These are phyloP conservation scores for Triplophysa rosa DNA, from an alignment of 2,113 vertebrate genomes.

Conservation along the genomic window DNA sequence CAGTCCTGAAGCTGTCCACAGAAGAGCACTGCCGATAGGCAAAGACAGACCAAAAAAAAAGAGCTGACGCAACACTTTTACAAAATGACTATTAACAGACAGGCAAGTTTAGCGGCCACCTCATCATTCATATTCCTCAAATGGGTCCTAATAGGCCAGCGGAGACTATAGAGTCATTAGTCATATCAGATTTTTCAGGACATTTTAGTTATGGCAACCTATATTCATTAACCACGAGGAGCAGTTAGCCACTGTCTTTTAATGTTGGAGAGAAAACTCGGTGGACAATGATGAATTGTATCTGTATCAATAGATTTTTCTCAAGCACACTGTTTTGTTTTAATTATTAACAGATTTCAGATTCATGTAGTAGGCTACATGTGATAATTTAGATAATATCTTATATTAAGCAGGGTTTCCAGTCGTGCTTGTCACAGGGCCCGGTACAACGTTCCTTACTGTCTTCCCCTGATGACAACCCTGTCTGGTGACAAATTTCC, in stretches of 20 bases:
- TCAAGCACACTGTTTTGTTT: background rate
- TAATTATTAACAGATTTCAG: background rate
- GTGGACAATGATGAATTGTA: background rate
- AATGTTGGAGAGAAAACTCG: background rate
- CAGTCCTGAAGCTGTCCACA: conserved; percentile 7
- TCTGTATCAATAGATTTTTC: background rate
- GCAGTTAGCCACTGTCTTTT: background rate
- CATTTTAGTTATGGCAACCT: conserved; percentile 36
- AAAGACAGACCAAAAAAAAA: conserved; percentile 17
- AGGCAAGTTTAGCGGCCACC: conserved; percentile 39
- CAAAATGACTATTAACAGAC: conserved; percentile 49
- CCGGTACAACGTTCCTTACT: too few relatives aligned
- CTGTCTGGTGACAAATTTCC: conserved; percentile 37
- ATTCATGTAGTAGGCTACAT: background rate
- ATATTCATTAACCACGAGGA: background rate
- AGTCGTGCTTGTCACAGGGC: background rate
- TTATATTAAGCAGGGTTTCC: background rate
- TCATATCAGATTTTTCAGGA: conserved; percentile 32
- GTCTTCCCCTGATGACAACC: too few relatives aligned
- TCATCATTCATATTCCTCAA: conserved; percentile 34
- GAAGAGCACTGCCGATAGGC: conserved; percentile 18
- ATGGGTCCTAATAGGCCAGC: conserved; percentile 36
- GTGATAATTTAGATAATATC: background rate
- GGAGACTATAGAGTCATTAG: conserved; percentile 43
- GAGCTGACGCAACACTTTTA: conserved; percentile 44